Evolutionary conservation across 1,140 invertebrate genomes (phyloP).

Genomic region (Ylistrum balloti): DNA sequence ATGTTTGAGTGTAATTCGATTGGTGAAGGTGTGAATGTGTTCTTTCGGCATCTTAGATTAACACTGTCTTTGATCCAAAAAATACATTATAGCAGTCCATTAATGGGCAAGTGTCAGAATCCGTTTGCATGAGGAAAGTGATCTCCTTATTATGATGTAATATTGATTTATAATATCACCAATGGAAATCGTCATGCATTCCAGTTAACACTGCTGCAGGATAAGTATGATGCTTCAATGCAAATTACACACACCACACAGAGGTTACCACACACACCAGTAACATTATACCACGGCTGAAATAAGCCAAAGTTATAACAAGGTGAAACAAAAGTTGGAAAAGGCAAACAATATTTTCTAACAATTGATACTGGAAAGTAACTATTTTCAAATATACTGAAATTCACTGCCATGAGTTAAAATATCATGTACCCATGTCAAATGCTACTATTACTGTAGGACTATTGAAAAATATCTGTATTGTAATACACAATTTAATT

Average conservation of each 20-base stretch:
- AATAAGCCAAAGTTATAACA: too few relatives aligned
- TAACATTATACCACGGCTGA: background rate
- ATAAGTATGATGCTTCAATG: background rate
- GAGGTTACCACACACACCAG: background rate
- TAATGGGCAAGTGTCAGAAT: background rate
- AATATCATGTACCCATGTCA: too few relatives aligned
- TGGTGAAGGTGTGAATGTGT: background rate
- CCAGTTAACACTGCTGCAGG: background rate
- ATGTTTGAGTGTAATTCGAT: background rate
- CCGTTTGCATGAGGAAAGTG: conserved; percentile 16
- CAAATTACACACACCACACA: background rate
- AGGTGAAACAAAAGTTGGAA: too few relatives aligned
- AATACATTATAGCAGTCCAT: background rate
- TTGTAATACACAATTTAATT: too few relatives aligned
- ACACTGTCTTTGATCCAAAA: conserved; percentile 34
- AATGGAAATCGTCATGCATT: background rate
- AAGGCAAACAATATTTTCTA: too few relatives aligned
- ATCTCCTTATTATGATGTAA: conserved; percentile 40
- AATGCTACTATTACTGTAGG: too few relatives aligned
- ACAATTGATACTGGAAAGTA: too few relatives aligned
- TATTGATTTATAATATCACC: conserved; percentile 13
- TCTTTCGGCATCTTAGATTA: conserved; percentile 34
- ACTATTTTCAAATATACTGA: too few relatives aligned
- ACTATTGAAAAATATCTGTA: too few relatives aligned
- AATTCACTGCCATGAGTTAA: too few relatives aligned